Conservation (phyloP, 2,113 vertebrate species). For the Hassar affinis region DNA sequence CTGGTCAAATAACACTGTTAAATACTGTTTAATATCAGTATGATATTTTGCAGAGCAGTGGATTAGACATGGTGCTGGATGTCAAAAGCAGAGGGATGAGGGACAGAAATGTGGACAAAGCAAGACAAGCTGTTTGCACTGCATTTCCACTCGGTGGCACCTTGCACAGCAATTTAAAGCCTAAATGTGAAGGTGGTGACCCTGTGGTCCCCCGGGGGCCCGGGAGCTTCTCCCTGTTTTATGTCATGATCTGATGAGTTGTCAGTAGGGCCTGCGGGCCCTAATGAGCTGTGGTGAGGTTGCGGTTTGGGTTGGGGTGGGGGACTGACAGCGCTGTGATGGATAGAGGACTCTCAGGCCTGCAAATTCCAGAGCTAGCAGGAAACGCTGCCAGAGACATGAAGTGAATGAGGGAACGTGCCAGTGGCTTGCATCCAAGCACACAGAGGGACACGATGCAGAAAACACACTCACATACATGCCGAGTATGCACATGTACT, state of each 20-base stretch:
- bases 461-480: conserved; percentile 41
- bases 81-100: conserved; percentile 30
- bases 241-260: conserved; percentile 78
- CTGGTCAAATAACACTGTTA: not conserved
- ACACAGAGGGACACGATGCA: conserved; percentile 52
- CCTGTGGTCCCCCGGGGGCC: conserved; percentile 60
- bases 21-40: not conserved
- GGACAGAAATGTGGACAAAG: conserved; percentile 21
- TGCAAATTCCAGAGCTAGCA: conserved; percentile 74
- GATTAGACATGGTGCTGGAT: not conserved
- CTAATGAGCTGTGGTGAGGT: conserved; percentile 75
- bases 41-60: not conserved
- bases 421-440: conserved; percentile 62
- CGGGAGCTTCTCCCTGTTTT: conserved; percentile 66
- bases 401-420: conserved; percentile 62
- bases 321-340: conserved; percentile 72
- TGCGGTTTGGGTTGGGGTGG: conserved; percentile 47
- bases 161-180: conserved; percentile 71
- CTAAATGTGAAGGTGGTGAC: conserved; percentile 75
- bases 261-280: conserved; percentile 72
- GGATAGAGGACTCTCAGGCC: conserved; percentile 68
- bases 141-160: conserved; percentile 71
- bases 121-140: conserved; percentile 69
- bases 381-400: conserved; percentile 66
- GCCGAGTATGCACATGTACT: conserved; percentile 12